Conservation (phyloP, 2,888 invertebrate species). For the Ophion ellenae region DNA sequence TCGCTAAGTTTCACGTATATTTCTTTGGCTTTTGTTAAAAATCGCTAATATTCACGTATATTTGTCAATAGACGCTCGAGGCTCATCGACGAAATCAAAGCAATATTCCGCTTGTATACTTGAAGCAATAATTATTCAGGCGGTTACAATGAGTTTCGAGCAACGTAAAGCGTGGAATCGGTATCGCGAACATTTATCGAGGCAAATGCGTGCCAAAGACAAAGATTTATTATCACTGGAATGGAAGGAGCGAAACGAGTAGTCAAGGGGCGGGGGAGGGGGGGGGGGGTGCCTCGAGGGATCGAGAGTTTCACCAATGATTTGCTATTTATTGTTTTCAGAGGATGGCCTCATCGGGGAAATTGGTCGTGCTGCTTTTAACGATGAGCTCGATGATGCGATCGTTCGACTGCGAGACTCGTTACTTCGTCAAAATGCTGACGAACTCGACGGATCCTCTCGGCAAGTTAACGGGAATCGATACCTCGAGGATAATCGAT, state of each 20-base stretch:
- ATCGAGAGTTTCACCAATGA: slow-evolving; percentile 23
- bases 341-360: slow-evolving; percentile 78
- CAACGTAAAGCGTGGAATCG: not conserved
- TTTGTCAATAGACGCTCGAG: too few species aligned
- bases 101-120: not conserved
- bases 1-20: too few species aligned
- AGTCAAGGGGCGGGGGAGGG: too few species aligned
- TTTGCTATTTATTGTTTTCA: slow-evolving; percentile 65
- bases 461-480: slow-evolving; percentile 64
- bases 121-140: not conserved
- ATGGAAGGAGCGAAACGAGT: not conserved
- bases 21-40: too few species aligned
- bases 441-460: slow-evolving; percentile 72
- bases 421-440: slow-evolving; percentile 73
- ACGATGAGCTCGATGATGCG: slow-evolving; percentile 68
- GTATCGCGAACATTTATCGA: not conserved
- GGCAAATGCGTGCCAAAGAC: not conserved
- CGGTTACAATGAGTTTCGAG: not conserved
- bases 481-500: slow-evolving; percentile 59
- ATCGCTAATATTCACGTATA: too few species aligned
- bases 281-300: not conserved
- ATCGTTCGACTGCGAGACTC: slow-evolving; percentile 67
- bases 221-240: too few species aligned
- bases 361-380: slow-evolving; percentile 70
- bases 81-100: not conserved